Percentiles rank a stretch among this genome's conserved stretches.
These are phyloP conservation scores for Paramisgurnus dabryanus DNA, from an alignment of 2,113 vertebrate species.

Conservation along the genomic window DNA sequence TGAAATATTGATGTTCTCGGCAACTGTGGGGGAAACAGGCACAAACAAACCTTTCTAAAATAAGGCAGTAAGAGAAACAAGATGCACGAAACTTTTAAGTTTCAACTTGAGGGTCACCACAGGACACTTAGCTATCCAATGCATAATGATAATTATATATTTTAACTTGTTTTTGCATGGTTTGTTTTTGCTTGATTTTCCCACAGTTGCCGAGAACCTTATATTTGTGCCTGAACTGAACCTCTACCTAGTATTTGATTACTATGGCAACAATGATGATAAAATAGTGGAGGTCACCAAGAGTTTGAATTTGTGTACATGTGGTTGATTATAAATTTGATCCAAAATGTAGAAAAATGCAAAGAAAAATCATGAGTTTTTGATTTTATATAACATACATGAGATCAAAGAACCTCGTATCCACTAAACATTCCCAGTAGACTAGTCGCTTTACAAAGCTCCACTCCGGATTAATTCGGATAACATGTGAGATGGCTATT, in stretches of 20 bases:
- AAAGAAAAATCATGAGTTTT: no score
- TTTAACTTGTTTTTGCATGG: background rate
- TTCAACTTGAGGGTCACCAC: background rate
- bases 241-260: constrained; percentile 38
- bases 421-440: constrained; percentile 14
- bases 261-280: constrained; percentile 42
- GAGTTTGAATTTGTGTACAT: no score
- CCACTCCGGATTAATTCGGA: constrained; percentile 38
- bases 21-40: background rate
- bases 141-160: no score
- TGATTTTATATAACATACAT: no score
- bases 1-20: constrained; percentile 2
- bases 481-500: constrained; percentile 56
- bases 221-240: constrained; percentile 1
- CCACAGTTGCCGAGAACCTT: background rate
- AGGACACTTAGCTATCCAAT: background rate
- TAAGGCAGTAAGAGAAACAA: constrained; percentile 7
- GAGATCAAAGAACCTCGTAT: background rate
- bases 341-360: no score
- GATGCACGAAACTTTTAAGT: background rate
- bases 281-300: constrained; percentile 9
- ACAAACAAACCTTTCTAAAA: constrained; percentile 13
- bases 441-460: constrained; percentile 29
- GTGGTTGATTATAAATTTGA: no score
- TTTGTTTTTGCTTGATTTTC: background rate